Percentiles rank a stretch among this genome's conserved stretches.
Conservation (phyloP, 1,140 invertebrate genomes). For the Aporrectodea caliginosa region DNA sequence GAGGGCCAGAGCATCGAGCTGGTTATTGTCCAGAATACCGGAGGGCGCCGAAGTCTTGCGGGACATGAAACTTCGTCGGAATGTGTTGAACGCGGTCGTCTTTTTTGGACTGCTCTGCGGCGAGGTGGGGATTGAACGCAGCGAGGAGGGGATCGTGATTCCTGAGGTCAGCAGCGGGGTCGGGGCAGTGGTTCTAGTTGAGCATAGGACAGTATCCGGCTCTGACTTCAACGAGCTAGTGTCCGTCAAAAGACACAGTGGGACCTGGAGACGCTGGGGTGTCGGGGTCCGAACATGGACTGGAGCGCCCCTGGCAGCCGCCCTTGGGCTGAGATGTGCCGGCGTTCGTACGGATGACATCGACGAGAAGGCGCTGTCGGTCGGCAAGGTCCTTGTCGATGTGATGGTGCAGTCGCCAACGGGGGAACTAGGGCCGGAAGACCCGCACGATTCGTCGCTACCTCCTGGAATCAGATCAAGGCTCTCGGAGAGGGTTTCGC, state of each 20-base stretch:
- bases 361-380: not conserved
- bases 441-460: not conserved
- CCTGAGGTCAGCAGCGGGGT: conserved; percentile 63
- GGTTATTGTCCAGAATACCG: conserved; percentile 24
- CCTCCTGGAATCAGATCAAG: not conserved
- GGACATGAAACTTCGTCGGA: conserved; percentile 23
- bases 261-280: not conserved
- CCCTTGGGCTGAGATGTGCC: not conserved
- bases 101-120: conserved; percentile 44
- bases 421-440: not conserved
- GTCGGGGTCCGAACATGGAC: not conserved
- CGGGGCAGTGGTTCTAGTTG: conserved; percentile 44
- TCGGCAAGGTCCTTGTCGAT: not conserved
- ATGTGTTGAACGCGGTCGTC: conserved; percentile 39
- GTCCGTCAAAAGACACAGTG: not conserved
- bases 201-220: not conserved
- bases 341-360: not conserved
- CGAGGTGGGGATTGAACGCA: conserved; percentile 27
- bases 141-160: conserved; percentile 59
- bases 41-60: conserved; percentile 15
- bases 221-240: not conserved
- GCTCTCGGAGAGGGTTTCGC: conserved; percentile 49
- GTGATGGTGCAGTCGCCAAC: conserved; percentile 10
- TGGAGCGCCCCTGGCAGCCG: not conserved
- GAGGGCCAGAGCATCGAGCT: conserved; percentile 26